Percentiles rank a stretch among this genome's conserved stretches.
Conservation (phyloP, 2,888 invertebrate species). For the Drosophila aldrichi region DNA sequence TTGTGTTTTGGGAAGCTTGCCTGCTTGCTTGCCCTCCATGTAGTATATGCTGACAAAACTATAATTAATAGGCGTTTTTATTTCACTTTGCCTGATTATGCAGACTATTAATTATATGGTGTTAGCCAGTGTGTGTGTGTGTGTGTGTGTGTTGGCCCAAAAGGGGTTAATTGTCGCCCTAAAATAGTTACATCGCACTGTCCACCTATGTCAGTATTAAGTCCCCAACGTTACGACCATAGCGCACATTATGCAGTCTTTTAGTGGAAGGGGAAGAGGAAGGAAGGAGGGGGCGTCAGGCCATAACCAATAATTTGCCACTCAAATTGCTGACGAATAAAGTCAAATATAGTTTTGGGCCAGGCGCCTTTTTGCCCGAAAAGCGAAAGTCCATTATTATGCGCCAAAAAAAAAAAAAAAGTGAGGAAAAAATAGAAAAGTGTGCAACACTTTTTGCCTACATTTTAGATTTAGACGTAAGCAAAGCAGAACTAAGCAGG, state of each 20-base stretch:
- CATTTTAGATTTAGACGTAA: constrained; percentile 9
- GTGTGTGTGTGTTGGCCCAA: neutral
- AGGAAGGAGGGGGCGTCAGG: no score
- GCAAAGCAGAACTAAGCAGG: neutral
- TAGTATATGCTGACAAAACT: constrained; percentile 58
- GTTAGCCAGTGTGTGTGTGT: constrained; percentile 17
- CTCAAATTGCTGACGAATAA: constrained; percentile 43
- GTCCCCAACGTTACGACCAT: neutral
- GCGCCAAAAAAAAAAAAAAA: constrained; percentile 57
- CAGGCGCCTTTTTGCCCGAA: constrained; percentile 12
- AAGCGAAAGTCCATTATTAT: constrained; percentile 75
- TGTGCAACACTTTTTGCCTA: constrained; percentile 26
- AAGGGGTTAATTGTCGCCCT: constrained; percentile 53
- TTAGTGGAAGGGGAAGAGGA: neutral
- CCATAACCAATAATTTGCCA: constrained; percentile 36
- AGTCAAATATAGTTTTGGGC: constrained; percentile 19
- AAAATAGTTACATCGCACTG: neutral
- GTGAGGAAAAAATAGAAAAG: neutral
- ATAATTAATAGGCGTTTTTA: constrained; percentile 76
- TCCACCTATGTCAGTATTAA: constrained; percentile 15
- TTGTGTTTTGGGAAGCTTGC: neutral
- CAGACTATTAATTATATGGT: constrained; percentile 66
- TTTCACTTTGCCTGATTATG: constrained; percentile 63
- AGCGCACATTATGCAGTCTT: constrained; percentile 9
- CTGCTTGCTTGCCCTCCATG: neutral